Conservation (phyloP, 1,140 invertebrate species). For the Monomorium pharaonis region DNA sequence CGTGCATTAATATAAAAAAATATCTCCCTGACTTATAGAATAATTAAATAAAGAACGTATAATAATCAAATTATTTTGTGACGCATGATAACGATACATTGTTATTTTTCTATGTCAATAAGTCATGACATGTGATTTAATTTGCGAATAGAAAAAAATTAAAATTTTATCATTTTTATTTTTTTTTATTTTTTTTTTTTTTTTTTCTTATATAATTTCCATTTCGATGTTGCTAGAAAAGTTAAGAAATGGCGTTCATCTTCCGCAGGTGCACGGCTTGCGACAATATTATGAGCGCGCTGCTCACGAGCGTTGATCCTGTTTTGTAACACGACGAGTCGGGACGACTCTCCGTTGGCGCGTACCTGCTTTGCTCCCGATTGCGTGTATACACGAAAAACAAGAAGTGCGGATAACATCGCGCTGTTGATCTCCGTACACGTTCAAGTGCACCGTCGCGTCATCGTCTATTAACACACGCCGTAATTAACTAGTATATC, state of each 20-base stretch:
- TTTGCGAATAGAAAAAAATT: background rate
- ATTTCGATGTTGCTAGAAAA: background rate
- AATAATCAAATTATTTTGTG: background rate
- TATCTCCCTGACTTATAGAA: background rate
- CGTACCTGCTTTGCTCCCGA: constrained; percentile 13
- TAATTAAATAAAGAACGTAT: background rate
- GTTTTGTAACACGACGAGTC: constrained; percentile 74
- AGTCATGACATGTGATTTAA: background rate
- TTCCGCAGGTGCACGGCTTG: constrained; percentile 72
- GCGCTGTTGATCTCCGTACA: background rate
- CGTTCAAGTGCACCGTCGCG: background rate
- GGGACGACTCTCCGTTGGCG: constrained; percentile 20
- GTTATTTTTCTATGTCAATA: background rate
- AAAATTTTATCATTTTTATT: background rate
- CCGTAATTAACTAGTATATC: constrained; percentile 11
- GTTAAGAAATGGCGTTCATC: constrained; percentile 28
- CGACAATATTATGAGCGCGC: constrained; percentile 79
- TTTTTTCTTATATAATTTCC: background rate
- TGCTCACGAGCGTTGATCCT: constrained; percentile 62
- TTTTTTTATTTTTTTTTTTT: background rate
- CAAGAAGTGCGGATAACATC: background rate
- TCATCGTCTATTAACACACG: background rate
- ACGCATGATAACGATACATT: background rate
- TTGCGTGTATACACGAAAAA: constrained; percentile 21
- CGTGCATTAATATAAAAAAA: background rate